Evolutionary conservation across 2,113 vertebrate species (phyloP).

Genomic region (Myodes glareolus): DNA sequence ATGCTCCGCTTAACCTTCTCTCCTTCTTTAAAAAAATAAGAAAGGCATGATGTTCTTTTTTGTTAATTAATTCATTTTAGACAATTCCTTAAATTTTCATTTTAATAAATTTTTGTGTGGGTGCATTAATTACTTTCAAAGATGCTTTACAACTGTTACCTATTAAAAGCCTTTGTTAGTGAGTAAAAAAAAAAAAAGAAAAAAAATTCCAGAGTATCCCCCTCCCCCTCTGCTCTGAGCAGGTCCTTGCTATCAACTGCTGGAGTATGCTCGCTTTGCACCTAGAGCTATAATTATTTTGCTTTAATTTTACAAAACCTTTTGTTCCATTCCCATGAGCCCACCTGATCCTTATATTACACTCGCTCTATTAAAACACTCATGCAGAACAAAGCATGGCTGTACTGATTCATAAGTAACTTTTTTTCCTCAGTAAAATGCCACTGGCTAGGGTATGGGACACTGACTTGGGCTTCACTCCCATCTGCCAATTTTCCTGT

Average conservation of each 20-base stretch:
- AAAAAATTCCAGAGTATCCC: slow-evolving; percentile 56
- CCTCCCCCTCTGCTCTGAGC: slow-evolving; percentile 83
- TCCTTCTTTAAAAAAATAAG: slow-evolving; percentile 81
- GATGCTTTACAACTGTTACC: slow-evolving; percentile 78
- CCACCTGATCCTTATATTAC: slow-evolving; percentile 91
- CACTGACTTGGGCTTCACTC: slow-evolving; percentile 75
- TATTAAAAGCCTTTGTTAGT: slow-evolving; percentile 79
- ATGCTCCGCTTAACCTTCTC: slow-evolving; percentile 78
- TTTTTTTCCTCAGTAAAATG: slow-evolving; percentile 82
- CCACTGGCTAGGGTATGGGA: slow-evolving; percentile 81
- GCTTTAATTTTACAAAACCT: slow-evolving; percentile 92
- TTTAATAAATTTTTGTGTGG: slow-evolving; percentile 84
- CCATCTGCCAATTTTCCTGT: slow-evolving; percentile 70
- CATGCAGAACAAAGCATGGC: slow-evolving; percentile 90
- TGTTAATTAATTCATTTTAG: slow-evolving; percentile 87
- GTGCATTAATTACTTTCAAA: slow-evolving; percentile 85
- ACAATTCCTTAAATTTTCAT: slow-evolving; percentile 86
- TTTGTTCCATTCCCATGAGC: slow-evolving; percentile 91
- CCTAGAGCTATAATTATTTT: slow-evolving; percentile 92
- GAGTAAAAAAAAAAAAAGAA: slow-evolving; percentile 65
- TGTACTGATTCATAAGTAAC: slow-evolving; percentile 91
- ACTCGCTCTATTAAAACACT: slow-evolving; percentile 90
- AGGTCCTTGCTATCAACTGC: slow-evolving; percentile 87
- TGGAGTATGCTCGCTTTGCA: slow-evolving; percentile 88
- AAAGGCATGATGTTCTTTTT: slow-evolving; percentile 82